Evolutionary conservation across 2,888 invertebrate genomes (phyloP).

Genomic region (Flexamia atlantica): DNA sequence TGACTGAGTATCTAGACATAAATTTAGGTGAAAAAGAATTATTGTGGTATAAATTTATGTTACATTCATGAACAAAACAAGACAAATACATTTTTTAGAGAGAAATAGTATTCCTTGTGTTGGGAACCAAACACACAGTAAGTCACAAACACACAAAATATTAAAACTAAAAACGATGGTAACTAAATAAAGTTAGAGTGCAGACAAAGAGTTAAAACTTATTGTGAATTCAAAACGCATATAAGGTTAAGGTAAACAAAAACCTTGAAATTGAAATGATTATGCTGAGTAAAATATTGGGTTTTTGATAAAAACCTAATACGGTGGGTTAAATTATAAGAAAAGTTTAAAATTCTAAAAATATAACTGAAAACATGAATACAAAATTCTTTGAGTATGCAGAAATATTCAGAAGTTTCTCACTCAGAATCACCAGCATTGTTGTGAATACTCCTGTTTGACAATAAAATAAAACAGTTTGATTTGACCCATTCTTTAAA

Average conservation of each 20-base stretch:
- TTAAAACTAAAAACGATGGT: slow-evolving; percentile 6
- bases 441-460: neutral
- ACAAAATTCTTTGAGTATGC: neutral
- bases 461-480: neutral
- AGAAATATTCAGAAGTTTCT: neutral
- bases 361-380: neutral
- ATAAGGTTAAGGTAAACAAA: neutral
- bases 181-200: slow-evolving; percentile 19
- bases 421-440: neutral
- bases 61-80: no score
- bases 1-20: no score
- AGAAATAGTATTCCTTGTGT: no score
- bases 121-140: neutral
- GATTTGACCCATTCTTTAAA: neutral
- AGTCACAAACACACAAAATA: slow-evolving; percentile 24
- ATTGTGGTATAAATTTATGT: no score
- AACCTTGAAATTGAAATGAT: neutral
- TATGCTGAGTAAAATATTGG: no score
- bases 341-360: neutral
- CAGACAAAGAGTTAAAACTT: neutral
- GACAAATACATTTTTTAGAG: no score
- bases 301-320: neutral
- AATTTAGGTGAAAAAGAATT: no score
- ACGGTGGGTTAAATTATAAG: neutral
- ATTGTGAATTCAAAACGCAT: neutral